Percentiles rank a stretch among this genome's conserved stretches.
phyloP scores from a whole-genome alignment of 2,113 vertebrate genomes.

The Sarotherodon lohbergeri region DNA sequence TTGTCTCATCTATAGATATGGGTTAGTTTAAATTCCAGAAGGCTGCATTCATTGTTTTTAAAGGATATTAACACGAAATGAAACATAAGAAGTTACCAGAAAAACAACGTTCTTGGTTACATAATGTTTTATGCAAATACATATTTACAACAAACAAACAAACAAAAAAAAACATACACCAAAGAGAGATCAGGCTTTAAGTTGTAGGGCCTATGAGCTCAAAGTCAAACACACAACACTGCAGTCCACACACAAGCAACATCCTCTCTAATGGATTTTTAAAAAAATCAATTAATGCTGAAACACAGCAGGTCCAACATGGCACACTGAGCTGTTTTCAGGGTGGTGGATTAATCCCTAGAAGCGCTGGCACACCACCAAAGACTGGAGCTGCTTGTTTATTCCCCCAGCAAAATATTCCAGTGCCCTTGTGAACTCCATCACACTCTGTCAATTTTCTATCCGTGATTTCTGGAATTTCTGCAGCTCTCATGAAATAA shows the following conservation, averaged over 20 bases:
- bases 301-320: background rate
- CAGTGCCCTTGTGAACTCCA: constrained; percentile 17
- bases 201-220: background rate
- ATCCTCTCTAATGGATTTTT: background rate
- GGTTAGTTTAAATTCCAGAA: background rate
- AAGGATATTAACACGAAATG: too few species aligned
- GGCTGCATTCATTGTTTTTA: background rate
- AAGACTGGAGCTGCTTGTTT: background rate
- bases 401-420: constrained; percentile 17
- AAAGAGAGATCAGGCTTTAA: background rate
- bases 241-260: background rate
- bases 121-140: background rate
- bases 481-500: background rate
- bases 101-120: too few species aligned
- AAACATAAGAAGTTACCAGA: background rate
- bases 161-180: background rate
- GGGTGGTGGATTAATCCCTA: constrained; percentile 24
- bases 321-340: background rate
- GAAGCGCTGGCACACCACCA: constrained; percentile 12
- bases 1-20: background rate
- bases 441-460: constrained; percentile 10
- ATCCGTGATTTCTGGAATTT: background rate
- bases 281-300: background rate
- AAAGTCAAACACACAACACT: background rate
- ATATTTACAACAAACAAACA: background rate